Base-by-base conservation (phyloP, 2,888 invertebrate genomes). In the Geotrupes spiniger region DNA sequence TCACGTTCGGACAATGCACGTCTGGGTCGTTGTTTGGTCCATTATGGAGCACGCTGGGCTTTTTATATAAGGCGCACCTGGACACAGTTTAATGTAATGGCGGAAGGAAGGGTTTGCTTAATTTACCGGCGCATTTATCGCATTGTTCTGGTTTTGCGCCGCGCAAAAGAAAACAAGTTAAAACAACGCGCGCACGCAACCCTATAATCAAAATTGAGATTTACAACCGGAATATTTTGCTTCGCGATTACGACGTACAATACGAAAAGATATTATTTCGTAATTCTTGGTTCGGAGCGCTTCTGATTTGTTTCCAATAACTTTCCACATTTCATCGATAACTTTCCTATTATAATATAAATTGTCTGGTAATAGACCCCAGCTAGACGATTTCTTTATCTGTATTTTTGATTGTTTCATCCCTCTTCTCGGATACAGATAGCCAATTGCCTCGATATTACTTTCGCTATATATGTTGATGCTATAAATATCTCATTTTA, bases 41-140 rank as follows among this genome's bases (percentile, higher is more conserved):
- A 52, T 51, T 57, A 49, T 48, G 25, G 46, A 43, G 31, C 42
- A 44, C 41, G 52, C 54, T 43, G 52, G 43, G 52, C 45, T 46
- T 50, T 51, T 41, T 40, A 28, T 47, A 27, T 16, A 41, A 39
- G 17, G 26, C 53, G 55, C 63, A 63, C 63, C 63, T 63, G 63
- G 63, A 62, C 58, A 53, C 42, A 51, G 40, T 50, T 16, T 51
- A 51, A 51, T 48, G 53, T 47, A 54, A 56, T 59, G 56, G 57
- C 51, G 52, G 55, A 52, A 53, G 46, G 50, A 60, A 57, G 57
- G 57, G 56, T 54, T 59, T 58, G 58, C 51, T 58, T 60, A 61
- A 63, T 63, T 62, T 63, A 61, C 59, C 53, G 59, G 60, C 54
- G 56, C 46, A 38, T 46, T 53, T 42, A 36, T 33, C 31, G 16